phyloP scores from a whole-genome alignment of 2,797 vertebrate genomes.

The Gallinago stenura region DNA sequence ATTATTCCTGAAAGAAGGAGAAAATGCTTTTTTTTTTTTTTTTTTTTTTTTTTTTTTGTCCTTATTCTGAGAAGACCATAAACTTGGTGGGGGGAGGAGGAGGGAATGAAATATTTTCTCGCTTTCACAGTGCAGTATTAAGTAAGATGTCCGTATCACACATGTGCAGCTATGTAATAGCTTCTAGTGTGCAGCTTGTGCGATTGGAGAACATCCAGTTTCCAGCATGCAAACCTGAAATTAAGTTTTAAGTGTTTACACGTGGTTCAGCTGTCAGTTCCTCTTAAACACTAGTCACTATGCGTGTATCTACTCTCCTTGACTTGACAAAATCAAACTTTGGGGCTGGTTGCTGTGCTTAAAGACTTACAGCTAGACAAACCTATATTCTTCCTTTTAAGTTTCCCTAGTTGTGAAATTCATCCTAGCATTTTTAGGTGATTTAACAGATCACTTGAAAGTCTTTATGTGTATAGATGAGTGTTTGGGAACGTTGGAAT shows the following conservation, averaged over 20 bases:
- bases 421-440: accelerated
- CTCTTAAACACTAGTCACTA: not conserved
- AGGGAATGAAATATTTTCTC: not conserved
- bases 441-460: not conserved
- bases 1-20: not conserved
- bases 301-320: not conserved
- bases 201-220: not conserved
- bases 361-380: not conserved
- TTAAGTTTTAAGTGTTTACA: not conserved
- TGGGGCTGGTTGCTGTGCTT: not conserved
- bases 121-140: not conserved
- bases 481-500: not conserved
- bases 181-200: not conserved
- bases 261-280: not conserved
- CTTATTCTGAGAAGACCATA: not conserved
- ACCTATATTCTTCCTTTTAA: not conserved
- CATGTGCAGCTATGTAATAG: not conserved
- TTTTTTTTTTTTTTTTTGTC: too few relatives aligned
- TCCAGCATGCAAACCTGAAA: not conserved
- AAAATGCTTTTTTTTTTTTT: not conserved
- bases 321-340: not conserved
- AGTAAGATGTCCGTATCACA: not conserved
- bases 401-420: not conserved
- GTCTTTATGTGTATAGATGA: too few relatives aligned
- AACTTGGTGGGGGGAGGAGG: not conserved